Evolutionary conservation across 2,888 invertebrate species (phyloP).

Genomic region (Ischnus inquisitorius): DNA sequence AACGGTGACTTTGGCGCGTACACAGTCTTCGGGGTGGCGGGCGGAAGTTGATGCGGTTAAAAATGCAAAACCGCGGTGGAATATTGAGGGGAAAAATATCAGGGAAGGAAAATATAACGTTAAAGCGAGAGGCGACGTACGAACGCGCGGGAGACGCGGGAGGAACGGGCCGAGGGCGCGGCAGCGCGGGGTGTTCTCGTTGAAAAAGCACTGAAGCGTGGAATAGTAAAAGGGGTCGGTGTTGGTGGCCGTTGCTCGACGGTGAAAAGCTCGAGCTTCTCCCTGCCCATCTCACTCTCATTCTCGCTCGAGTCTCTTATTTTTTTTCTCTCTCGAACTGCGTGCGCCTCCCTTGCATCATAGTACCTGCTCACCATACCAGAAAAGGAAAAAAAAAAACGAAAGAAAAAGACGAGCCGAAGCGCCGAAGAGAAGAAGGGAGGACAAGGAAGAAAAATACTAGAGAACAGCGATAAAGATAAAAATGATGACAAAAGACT

Average conservation of each 20-base stretch:
- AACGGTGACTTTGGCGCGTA: slow-evolving; percentile 18
- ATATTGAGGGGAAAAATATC: slow-evolving; percentile 52
- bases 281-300: slow-evolving; percentile 23
- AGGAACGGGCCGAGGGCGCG: not conserved
- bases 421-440: not conserved
- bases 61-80: slow-evolving; percentile 55
- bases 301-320: slow-evolving; percentile 2
- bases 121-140: slow-evolving; percentile 35
- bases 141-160: slow-evolving; percentile 33
- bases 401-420: not conserved
- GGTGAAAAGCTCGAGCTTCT: slow-evolving; percentile 50
- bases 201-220: slow-evolving; percentile 58
- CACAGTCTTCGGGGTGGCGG: slow-evolving; percentile 7
- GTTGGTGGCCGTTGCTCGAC: slow-evolving; percentile 46
- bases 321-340: slow-evolving; percentile 10
- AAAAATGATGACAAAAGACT: slow-evolving; percentile 19
- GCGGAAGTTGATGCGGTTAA: slow-evolving; percentile 54
- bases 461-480: slow-evolving; percentile 3
- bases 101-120: slow-evolving; percentile 54
- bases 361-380: slow-evolving; percentile 12
- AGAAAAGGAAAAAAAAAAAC: not conserved
- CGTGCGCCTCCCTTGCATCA: not conserved
- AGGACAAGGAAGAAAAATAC: not conserved
- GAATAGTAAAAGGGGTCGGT: slow-evolving; percentile 56
- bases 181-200: slow-evolving; percentile 48